Evolutionary conservation across 2,797 vertebrate genomes (phyloP), one percentile per base, ranked within the genome.

Genomic region (Denticeps clupeoides): DNA sequence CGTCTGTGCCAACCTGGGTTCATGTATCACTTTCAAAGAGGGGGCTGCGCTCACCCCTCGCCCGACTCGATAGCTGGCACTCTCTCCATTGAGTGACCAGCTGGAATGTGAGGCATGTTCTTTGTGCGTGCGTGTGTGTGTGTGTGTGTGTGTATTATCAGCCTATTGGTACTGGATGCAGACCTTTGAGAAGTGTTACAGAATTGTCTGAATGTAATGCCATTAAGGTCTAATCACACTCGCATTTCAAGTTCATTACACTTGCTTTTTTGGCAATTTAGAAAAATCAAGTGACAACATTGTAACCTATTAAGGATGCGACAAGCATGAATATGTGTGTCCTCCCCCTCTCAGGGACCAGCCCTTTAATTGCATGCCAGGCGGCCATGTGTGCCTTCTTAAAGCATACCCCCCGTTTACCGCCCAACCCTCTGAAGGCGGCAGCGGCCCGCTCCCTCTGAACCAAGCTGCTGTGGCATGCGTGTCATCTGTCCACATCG

Each of bases 11-110:
- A 72, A 64, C 67, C 68, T 61, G 62, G 56, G 60, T n/a, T 62
- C 67, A 52, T 72, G 64, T 73, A 79, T 82, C 80, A 74, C 76
- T 82, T 83, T 83, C 79, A 82, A 83, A 83, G 80, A 73, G 72
- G 70, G 67, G 69, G 66, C 56, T 75, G 63, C 45, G 67, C 73
- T 69, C 64, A 53, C 65, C 65, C 65, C 59, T 74, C 68, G 61
- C 31, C 67, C 55, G 33, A 41, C 32, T n/a, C 21, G 19, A 19
- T 26, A 46, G 26, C 32, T 28, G 48, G 18, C 41, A 23, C 16
- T 13, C 6, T 45, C 26, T 29, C 45, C 38, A 64, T 76, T 49
- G 51, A 73, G 71, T 66, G 67, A 77, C 70, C 66, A 53, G 55
- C 65, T 52, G 71, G 75, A 77, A 83, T 83, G 77, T 58, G 50